These are phyloP conservation scores for Campoletis raptor DNA, from an alignment of 2,888 invertebrate species.

Conservation along the genomic window DNA sequence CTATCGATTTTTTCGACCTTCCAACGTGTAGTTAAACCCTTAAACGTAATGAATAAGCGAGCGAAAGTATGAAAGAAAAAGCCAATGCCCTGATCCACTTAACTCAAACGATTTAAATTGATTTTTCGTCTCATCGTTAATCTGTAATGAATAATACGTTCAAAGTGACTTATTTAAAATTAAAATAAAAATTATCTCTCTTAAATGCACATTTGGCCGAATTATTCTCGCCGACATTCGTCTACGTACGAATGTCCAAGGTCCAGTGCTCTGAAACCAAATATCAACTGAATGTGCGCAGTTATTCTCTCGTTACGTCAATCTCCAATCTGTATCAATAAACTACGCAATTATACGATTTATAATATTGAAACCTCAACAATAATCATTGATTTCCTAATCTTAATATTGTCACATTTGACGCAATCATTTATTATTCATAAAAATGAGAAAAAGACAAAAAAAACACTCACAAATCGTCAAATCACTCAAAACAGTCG, in stretches of 20 bases:
- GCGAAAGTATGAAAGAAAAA: neutral
- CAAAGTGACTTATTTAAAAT: neutral
- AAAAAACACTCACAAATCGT: neutral
- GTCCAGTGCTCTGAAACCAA: conserved; percentile 15
- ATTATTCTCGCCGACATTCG: conserved; percentile 5
- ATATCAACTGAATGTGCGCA: conserved; percentile 48
- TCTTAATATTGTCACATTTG: neutral
- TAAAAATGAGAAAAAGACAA: conserved; percentile 1
- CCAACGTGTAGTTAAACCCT: no score
- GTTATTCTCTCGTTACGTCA: conserved; percentile 55
- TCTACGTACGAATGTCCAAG: conserved; percentile 33
- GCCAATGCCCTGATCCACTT: neutral
- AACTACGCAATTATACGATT: conserved; percentile 37
- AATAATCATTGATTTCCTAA: neutral
- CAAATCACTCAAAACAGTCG: conserved; percentile 43
- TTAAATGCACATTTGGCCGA: neutral
- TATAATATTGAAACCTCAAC: conserved; percentile 6
- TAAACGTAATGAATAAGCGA: neutral
- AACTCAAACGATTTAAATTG: neutral
- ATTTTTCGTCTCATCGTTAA: neutral
- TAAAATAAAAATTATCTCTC: neutral
- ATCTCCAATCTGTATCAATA: conserved; percentile 49
- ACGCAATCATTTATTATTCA: neutral
- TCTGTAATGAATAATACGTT: neutral
- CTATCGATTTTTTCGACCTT: no score